These are phyloP conservation scores for Fregetta grallaria DNA, from an alignment of 2,113 vertebrate species.

Conservation along the genomic window DNA sequence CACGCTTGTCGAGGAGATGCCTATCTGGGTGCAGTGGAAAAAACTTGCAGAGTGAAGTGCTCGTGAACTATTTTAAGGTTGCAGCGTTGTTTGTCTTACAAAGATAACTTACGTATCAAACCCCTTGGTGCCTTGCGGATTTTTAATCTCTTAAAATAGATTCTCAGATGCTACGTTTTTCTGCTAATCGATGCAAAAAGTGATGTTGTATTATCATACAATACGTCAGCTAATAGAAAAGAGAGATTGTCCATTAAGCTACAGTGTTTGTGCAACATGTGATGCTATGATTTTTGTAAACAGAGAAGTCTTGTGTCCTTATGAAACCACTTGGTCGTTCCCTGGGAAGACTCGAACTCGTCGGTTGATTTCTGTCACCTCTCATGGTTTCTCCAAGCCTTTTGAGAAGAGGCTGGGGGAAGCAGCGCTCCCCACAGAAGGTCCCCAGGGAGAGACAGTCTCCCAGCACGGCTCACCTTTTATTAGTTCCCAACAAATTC, in stretches of 20 bases:
- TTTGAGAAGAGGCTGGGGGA: not conserved
- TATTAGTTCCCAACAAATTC: not conserved
- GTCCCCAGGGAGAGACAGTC: not conserved
- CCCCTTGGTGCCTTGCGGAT: not conserved
- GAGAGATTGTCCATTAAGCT: not conserved
- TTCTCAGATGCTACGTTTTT: not conserved
- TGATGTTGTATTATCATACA: not conserved
- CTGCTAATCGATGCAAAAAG: not conserved
- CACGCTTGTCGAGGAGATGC: not conserved
- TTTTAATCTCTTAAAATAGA: not conserved
- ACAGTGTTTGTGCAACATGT: not conserved
- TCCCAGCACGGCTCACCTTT: not conserved
- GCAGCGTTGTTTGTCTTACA: not conserved
- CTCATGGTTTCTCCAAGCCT: not conserved
- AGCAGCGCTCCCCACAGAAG: not conserved
- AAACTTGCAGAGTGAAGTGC: not conserved
- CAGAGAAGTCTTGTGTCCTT: not conserved
- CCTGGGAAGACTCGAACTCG: not conserved
- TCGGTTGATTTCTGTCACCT: not conserved
- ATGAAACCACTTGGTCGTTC: accelerated
- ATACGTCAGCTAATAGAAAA: accelerated
- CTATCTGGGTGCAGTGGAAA: not conserved
- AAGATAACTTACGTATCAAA: not conserved
- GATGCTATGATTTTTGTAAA: not conserved
- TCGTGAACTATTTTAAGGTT: not conserved